Percentiles rank a stretch among this genome's conserved stretches.
These are phyloP conservation scores for Drosophila chauvacae DNA, from an alignment of 1,140 invertebrate species.

Conservation along the genomic window DNA sequence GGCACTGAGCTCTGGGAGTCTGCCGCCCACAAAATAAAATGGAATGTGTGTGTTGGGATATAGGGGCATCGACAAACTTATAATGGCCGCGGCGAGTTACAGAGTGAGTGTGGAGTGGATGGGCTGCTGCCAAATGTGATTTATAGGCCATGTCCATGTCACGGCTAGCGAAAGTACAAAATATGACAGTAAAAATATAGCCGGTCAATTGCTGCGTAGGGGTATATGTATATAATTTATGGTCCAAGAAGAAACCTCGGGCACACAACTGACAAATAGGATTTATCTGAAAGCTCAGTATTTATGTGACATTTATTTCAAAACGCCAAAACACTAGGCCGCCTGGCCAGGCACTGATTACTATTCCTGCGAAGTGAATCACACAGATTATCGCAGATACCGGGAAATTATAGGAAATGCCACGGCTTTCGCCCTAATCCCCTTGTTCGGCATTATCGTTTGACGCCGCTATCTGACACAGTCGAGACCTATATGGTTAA, in stretches of 20 bases:
- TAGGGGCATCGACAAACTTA: slow-evolving; percentile 33
- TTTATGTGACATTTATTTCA: slow-evolving; percentile 32
- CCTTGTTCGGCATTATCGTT: slow-evolving; percentile 25
- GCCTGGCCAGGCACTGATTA: slow-evolving; percentile 10
- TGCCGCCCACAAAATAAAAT: slow-evolving; percentile 4
- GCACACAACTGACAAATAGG: slow-evolving; percentile 36
- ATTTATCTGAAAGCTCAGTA: slow-evolving; percentile 36
- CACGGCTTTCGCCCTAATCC: slow-evolving; percentile 24
- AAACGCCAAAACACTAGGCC: slow-evolving; percentile 6
- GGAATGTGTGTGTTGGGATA: not conserved
- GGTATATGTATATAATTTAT: slow-evolving; percentile 31
- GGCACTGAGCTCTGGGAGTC: not conserved
- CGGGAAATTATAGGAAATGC: slow-evolving; percentile 35
- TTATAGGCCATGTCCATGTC: slow-evolving; percentile 68
- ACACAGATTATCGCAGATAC: slow-evolving; percentile 37
- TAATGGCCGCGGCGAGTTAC: slow-evolving; percentile 33
- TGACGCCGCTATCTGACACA: slow-evolving; percentile 21
- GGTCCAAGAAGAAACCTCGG: slow-evolving; percentile 24
- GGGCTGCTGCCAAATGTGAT: slow-evolving; percentile 80
- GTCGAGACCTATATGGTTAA: slow-evolving; percentile 33
- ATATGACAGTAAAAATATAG: slow-evolving; percentile 68
- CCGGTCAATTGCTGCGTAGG: slow-evolving; percentile 23
- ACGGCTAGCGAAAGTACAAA: slow-evolving; percentile 59
- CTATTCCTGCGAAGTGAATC: slow-evolving; percentile 15
- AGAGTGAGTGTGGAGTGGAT: slow-evolving; percentile 58